phyloP scores from a whole-genome alignment of 2,113 vertebrate species.

The Theropithecus gelada region DNA sequence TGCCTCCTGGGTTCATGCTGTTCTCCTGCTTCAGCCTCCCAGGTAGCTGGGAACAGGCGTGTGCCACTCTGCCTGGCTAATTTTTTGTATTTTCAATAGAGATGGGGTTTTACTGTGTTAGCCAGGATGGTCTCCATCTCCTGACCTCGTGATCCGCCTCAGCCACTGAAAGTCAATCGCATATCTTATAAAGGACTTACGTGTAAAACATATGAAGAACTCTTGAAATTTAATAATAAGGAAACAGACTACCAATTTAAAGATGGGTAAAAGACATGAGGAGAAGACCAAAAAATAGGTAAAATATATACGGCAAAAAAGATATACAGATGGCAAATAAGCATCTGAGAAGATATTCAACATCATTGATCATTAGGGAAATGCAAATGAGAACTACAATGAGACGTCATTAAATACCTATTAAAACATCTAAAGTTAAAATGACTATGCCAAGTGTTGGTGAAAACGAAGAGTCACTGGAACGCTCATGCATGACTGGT shows the following conservation, averaged over 20 bases:
- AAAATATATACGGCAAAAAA: neutral
- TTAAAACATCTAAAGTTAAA: neutral
- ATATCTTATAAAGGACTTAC: neutral
- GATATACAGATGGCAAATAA: neutral
- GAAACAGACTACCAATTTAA: neutral
- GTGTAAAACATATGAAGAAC: neutral
- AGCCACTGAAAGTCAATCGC: neutral
- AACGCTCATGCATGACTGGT: neutral
- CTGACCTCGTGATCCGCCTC: no score
- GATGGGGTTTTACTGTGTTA: no score
- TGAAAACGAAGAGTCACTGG: neutral
- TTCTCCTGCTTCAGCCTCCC: no score
- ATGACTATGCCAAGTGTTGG: neutral
- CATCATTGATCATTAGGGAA: neutral
- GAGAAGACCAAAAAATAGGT: neutral
- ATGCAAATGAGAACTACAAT: neutral
- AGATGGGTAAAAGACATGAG: neutral
- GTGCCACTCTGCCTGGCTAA: no score
- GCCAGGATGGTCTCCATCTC: no score
- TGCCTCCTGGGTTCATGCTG: no score
- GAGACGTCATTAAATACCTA: neutral
- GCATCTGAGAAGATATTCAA: neutral
- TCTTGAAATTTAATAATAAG: neutral
- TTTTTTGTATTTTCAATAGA: no score
- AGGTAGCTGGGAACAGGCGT: no score